A percentile compares a stretch with the other conserved stretches of the same genome.
Conservation (phyloP, 2,888 invertebrate species). For the Cephus nigrinus region DNA sequence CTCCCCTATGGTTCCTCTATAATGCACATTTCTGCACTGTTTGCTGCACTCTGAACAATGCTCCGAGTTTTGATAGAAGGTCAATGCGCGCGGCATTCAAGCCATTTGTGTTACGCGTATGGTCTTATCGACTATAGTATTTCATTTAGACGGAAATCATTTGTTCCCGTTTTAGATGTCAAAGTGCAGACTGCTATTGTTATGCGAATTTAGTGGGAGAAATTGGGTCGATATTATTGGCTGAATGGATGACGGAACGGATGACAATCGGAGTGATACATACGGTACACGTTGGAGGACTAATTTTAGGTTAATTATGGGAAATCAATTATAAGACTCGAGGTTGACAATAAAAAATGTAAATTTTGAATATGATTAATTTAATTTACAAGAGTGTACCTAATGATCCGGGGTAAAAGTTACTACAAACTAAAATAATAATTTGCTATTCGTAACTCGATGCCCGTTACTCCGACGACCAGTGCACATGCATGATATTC, state of each 20-base stretch:
- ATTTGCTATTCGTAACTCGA: neutral
- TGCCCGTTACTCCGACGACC: neutral
- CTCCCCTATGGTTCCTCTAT: neutral
- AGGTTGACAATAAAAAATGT: neutral
- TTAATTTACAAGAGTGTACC: neutral
- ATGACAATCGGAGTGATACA: neutral
- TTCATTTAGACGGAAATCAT: neutral
- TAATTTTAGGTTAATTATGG: neutral
- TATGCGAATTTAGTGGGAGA: neutral
- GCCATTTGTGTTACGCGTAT: neutral
- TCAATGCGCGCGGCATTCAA: neutral
- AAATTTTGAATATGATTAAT: neutral
- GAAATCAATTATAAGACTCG: neutral
- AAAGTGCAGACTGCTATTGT: neutral
- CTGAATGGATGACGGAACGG: neutral
- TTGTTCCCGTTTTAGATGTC: neutral
- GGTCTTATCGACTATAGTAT: neutral
- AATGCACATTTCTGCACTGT: neutral
- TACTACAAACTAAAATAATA: neutral
- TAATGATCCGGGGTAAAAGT: neutral
- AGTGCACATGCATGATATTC: neutral
- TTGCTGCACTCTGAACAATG: neutral
- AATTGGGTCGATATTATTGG: neutral
- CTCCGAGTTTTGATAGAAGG: neutral
- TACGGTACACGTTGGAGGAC: neutral